These are phyloP conservation scores for Equus przewalskii DNA, from an alignment of 2,113 vertebrate genomes.

Conservation along the genomic window DNA sequence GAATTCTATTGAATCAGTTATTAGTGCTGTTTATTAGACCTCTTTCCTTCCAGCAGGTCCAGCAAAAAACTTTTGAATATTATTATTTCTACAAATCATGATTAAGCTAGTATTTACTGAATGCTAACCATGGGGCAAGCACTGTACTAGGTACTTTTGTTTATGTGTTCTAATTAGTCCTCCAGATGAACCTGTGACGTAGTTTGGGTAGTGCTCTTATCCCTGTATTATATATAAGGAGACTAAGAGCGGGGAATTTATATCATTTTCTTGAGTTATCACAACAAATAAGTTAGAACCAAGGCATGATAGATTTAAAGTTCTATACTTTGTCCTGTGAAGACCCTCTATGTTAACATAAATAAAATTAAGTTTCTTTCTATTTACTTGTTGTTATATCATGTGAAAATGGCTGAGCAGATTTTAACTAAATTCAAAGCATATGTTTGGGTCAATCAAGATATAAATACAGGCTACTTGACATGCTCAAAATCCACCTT, in stretches of 20 bases:
- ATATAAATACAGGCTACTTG: not conserved
- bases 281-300: not conserved
- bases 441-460: not conserved
- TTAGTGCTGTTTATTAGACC: not conserved
- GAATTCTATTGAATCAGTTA: not conserved
- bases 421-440: not conserved
- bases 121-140: not conserved
- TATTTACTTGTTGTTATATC: not conserved
- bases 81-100: not conserved
- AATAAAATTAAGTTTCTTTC: not conserved
- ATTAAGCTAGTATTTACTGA: not conserved
- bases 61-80: slow-evolving; percentile 31
- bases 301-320: not conserved
- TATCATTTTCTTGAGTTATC: not conserved
- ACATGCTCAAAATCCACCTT: not conserved
- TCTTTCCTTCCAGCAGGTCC: not conserved
- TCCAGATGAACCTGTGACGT: not conserved
- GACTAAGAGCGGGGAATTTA: not conserved
- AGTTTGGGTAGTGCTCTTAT: not conserved
- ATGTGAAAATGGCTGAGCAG: not conserved
- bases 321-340: not conserved
- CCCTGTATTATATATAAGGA: not conserved
- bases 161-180: not conserved
- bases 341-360: not conserved
- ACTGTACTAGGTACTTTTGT: not conserved